Conservation (phyloP, 2,113 vertebrate species). For the Microcebus ravelobensis region DNA sequence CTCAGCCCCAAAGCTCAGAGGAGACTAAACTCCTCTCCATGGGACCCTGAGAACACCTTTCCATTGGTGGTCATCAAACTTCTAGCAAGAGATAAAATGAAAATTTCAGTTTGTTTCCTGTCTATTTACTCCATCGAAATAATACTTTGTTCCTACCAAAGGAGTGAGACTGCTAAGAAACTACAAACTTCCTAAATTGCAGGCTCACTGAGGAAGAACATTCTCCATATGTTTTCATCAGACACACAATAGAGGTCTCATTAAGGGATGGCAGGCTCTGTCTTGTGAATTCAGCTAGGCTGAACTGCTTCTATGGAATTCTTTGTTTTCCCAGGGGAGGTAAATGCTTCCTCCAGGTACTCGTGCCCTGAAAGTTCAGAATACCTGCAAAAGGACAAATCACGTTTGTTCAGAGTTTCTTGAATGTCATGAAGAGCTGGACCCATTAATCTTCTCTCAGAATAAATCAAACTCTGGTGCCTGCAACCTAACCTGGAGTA, state of each 20-base stretch:
- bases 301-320: conserved; percentile 33
- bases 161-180: neutral
- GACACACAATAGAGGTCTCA: conserved; percentile 29
- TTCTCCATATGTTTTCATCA: neutral
- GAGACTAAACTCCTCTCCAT: neutral
- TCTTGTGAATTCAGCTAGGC: neutral
- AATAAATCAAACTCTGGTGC: neutral
- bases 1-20: neutral
- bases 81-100: conserved; percentile 5
- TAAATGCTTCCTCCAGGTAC: conserved; percentile 31
- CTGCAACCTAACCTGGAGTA: neutral
- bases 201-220: conserved; percentile 37
- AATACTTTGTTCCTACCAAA: neutral
- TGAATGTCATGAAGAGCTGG: neutral
- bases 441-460: neutral
- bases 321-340: conserved; percentile 57
- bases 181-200: conserved; percentile 17
- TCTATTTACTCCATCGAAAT: neutral
- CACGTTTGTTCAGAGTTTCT: neutral
- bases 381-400: neutral
- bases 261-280: conserved; percentile 1
- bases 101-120: neutral
- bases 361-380: conserved; percentile 16
- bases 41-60: neutral
- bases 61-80: neutral